These are phyloP conservation scores for Sinonovacula constricta DNA, from an alignment of 1,140 invertebrate genomes.

Conservation along the genomic window DNA sequence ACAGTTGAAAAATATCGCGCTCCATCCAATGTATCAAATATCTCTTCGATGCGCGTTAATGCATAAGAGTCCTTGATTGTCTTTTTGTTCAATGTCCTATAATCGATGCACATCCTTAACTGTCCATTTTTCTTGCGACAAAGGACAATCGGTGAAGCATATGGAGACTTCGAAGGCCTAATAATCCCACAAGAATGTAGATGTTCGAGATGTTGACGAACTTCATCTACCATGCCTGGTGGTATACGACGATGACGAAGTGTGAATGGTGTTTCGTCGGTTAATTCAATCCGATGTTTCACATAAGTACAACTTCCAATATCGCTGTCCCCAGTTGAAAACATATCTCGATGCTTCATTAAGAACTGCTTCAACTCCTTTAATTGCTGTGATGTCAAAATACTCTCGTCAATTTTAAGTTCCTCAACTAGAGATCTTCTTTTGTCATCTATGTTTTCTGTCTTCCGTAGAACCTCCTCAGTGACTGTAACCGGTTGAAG, in stretches of 20 bases:
- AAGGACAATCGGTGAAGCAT: constrained; percentile 31
- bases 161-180: constrained; percentile 41
- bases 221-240: constrained; percentile 47
- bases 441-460: background rate
- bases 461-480: background rate
- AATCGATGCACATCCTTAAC: constrained; percentile 79
- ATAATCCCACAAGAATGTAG: constrained; percentile 37
- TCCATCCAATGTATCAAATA: constrained; percentile 68
- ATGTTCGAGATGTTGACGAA: constrained; percentile 34
- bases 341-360: background rate
- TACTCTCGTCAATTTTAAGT: background rate
- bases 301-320: constrained; percentile 3
- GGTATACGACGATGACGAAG: constrained; percentile 35
- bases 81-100: constrained; percentile 77
- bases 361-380: background rate
- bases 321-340: background rate
- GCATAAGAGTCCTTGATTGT: constrained; percentile 80
- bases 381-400: background rate
- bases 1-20: background rate
- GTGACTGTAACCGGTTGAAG: constrained; percentile 8
- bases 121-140: constrained; percentile 49
- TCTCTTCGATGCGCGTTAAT: constrained; percentile 80
- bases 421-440: background rate
- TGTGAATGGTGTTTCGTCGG: background rate
- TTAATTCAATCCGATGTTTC: background rate